Evolutionary conservation across 2,113 vertebrate genomes (phyloP).

Genomic region (Cinclus mexicanus): DNA sequence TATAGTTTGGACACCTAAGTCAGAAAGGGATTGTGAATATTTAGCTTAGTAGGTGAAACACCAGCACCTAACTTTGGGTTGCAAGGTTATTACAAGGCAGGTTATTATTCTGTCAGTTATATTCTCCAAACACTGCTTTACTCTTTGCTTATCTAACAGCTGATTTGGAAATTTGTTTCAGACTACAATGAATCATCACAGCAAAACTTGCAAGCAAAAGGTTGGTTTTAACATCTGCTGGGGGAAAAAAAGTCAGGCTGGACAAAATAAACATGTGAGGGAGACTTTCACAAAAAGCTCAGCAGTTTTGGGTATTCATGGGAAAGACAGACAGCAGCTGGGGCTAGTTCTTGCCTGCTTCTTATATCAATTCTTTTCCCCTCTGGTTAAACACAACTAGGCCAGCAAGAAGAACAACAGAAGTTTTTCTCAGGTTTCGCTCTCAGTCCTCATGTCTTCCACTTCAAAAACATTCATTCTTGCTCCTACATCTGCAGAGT

Average conservation of each 20-base stretch:
- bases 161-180: not conserved
- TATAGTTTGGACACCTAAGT: conserved; percentile 31
- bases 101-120: not conserved
- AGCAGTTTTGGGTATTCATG: not conserved
- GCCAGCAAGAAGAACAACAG: not conserved
- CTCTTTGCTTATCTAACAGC: conserved; percentile 6
- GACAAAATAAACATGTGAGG: not conserved
- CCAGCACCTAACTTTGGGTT: conserved; percentile 22
- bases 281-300: not conserved
- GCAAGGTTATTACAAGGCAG: not conserved
- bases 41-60: conserved; percentile 44
- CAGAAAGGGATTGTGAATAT: conserved; percentile 29
- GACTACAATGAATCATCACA: not conserved
- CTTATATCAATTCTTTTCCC: not conserved
- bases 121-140: not conserved
- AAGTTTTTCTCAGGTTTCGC: not conserved
- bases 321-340: not conserved
- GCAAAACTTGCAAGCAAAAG: not conserved
- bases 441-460: not conserved
- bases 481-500: not conserved
- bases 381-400: not conserved
- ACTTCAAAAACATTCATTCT: not conserved
- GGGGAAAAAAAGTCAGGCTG: not conserved
- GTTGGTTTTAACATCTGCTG: not conserved
- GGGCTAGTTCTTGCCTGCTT: not conserved